Conservation (phyloP, 2,888 invertebrate species). For the Venusia cambrica region DNA sequence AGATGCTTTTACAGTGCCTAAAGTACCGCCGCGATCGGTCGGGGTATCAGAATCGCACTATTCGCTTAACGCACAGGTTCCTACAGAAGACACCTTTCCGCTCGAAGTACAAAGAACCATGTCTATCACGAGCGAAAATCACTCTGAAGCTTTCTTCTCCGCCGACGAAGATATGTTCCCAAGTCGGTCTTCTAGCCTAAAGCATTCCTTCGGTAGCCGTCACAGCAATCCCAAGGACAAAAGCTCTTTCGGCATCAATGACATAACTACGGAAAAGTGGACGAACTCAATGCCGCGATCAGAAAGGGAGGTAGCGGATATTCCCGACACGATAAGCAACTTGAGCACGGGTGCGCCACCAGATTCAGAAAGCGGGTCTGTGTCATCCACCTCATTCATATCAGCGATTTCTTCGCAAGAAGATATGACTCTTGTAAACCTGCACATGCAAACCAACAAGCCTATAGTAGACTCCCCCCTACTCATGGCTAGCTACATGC, state of each 20-base stretch:
- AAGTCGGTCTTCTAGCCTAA: slow-evolving; percentile 84
- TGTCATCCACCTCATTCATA: slow-evolving; percentile 92
- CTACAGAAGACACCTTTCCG: slow-evolving; percentile 80
- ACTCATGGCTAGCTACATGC: slow-evolving; percentile 96
- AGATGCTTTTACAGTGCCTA: slow-evolving; percentile 61
- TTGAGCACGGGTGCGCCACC: slow-evolving; percentile 70
- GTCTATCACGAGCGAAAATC: slow-evolving; percentile 94
- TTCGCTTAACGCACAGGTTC: slow-evolving; percentile 80
- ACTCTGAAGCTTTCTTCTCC: slow-evolving; percentile 95
- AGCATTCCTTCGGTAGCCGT: slow-evolving; percentile 82
- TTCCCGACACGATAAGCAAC: slow-evolving; percentile 66
- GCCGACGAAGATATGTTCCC: slow-evolving; percentile 93
- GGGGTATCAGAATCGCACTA: slow-evolving; percentile 85
- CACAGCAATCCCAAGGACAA: slow-evolving; percentile 73
- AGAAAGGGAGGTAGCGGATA: slow-evolving; percentile 45
- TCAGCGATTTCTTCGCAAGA: slow-evolving; percentile 96
- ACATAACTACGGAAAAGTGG: slow-evolving; percentile 67
- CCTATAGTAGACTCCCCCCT: slow-evolving; percentile 96
- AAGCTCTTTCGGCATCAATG: slow-evolving; percentile 79
- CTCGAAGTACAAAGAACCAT: slow-evolving; percentile 90
- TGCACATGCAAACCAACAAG: slow-evolving; percentile 95
- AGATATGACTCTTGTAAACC: slow-evolving; percentile 94
- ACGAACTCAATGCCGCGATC: slow-evolving; percentile 59
- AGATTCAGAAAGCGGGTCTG: slow-evolving; percentile 89
- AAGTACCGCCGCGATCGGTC: slow-evolving; percentile 71